These are phyloP conservation scores for Rhinoraja longicauda DNA, from an alignment of 2,797 vertebrate species.

Conservation along the genomic window DNA sequence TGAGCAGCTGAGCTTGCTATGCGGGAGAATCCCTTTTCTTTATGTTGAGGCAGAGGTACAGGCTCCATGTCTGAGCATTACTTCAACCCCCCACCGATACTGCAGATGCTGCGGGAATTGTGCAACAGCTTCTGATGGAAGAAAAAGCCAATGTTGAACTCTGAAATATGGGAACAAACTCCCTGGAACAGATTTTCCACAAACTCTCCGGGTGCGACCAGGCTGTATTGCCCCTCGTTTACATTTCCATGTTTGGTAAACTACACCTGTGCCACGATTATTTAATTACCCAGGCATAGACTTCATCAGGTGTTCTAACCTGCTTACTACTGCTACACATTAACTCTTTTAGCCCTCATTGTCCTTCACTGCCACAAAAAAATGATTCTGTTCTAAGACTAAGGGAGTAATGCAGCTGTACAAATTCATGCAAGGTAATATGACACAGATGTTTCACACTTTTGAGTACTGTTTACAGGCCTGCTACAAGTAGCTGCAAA, in stretches of 20 bases:
- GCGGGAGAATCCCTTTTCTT: neutral
- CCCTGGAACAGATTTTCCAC: slow-evolving; percentile 29
- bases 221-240: neutral
- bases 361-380: neutral
- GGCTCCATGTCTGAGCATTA: neutral
- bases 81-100: neutral
- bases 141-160: slow-evolving; percentile 7
- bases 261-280: slow-evolving; percentile 3
- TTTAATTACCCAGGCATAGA: slow-evolving; percentile 17
- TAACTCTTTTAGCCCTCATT: neutral
- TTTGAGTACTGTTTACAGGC: neutral
- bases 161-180: slow-evolving; percentile 22
- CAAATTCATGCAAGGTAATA: neutral
- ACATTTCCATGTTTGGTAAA: neutral
- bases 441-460: neutral
- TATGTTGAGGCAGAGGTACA: neutral
- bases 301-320: neutral
- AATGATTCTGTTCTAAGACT: neutral
- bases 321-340: neutral
- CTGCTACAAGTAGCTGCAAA: too few relatives aligned
- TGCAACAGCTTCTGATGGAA: neutral
- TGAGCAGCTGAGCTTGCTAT: neutral
- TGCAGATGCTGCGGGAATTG: slow-evolving; percentile 26
- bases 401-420: neutral
- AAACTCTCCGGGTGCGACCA: neutral